Evolutionary conservation across 2,113 vertebrate genomes (phyloP), one percentile per base, ranked within the genome.

Genomic region (Dasypus novemcinctus): DNA sequence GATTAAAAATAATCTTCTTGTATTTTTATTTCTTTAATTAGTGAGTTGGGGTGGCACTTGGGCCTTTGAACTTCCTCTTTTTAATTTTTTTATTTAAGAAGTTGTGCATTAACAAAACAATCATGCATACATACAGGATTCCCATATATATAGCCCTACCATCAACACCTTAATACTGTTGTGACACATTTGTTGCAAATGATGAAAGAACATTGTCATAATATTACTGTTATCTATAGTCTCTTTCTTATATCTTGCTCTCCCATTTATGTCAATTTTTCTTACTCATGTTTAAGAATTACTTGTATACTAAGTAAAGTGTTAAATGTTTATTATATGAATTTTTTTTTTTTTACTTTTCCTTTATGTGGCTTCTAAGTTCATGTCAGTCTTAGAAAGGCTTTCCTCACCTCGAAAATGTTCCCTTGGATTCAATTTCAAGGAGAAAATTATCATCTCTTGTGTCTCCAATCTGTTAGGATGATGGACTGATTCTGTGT

Each of bases 261-360:
- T 86, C 78, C 61, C 23, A 71, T 86, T 87, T 95, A 15, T 52
- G 41, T 76, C 25, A 31, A 20, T 89, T 93, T 88, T 94, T 52
- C 59, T 85, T 82, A 68, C 68, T 79, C 25, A 33, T 64, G 11
- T 46, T 15, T 71, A 83, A 88, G 49, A 61, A 71, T 54, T 66
- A 59, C 76, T 27, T 92, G 4, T 82, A 64, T 81, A 38, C 68
- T 81, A 90, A 69, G 80, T 46, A 89, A 90, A 29, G 5, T 54
- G 4, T 71, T 38, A 90, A 82, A 4, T 86, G 61, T 41, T 84
- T 68, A 63, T 46, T 15, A 49, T 33, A 12, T 61, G 64, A 92
- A 79, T 81, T 71, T 8, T 66, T 91, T 75, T 88, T 52, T 5
- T 49, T 49, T 49, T 49, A 59, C 36, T 92, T 83, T 95, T 80